A percentile compares a stretch with the other conserved stretches of the same genome.
phyloP scores from a whole-genome alignment of 2,888 invertebrate species.

The Brachynemurus nebulosus region DNA sequence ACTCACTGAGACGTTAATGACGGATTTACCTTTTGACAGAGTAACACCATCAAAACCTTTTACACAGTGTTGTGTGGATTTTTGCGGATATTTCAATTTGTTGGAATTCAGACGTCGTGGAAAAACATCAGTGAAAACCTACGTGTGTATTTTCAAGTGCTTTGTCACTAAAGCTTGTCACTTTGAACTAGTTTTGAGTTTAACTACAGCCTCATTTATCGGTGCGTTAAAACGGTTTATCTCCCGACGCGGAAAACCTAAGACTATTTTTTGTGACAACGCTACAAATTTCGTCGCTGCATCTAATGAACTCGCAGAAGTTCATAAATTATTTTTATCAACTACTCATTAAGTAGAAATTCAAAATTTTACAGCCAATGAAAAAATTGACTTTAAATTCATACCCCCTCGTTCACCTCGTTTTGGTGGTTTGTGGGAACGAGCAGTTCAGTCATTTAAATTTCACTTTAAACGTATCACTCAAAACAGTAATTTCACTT shows the following conservation, averaged over 20 bases:
- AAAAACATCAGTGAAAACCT: too few species aligned
- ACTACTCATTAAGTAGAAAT: neutral
- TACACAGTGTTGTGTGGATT: conserved; percentile 11
- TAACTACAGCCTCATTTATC: too few species aligned
- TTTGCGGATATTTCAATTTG: too few species aligned
- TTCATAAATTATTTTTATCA: neutral
- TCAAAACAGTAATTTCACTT: neutral
- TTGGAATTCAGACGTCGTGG: too few species aligned
- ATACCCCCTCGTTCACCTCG: neutral
- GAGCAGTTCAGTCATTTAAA: neutral
- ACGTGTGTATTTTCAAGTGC: too few species aligned
- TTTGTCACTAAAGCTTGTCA: too few species aligned
- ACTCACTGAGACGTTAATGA: neutral
- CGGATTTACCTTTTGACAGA: neutral
- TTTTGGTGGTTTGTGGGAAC: neutral
- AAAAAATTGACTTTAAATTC: neutral
- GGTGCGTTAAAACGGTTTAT: conserved; percentile 18
- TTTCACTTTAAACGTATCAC: neutral
- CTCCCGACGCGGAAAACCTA: conserved; percentile 14
- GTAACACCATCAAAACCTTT: neutral
- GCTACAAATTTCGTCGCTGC: conserved; percentile 20
- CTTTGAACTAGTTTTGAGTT: too few species aligned
- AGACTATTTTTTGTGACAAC: conserved; percentile 16
- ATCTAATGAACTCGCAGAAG: neutral
- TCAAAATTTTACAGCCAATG: neutral